Conservation (phyloP, 2,888 invertebrate genomes). For the Erebia aethiops region DNA sequence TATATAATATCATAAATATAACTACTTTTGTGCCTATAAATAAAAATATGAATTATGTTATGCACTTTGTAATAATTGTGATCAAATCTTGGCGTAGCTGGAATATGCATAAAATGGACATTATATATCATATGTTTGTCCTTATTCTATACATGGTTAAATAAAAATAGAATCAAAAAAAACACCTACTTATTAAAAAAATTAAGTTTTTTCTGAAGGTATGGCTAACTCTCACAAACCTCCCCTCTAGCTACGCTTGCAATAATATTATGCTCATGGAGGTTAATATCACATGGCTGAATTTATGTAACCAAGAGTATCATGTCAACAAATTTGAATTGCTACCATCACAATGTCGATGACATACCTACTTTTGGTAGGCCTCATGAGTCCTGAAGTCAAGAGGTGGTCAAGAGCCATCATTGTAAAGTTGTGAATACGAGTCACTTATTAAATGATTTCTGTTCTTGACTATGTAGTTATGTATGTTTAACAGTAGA, state of each 20-base stretch:
- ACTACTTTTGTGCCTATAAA: slow-evolving; percentile 77
- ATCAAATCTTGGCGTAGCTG: slow-evolving; percentile 16
- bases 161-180: not conserved
- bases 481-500: slow-evolving; percentile 56
- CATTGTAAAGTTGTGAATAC: slow-evolving; percentile 68
- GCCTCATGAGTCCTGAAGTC: slow-evolving; percentile 38
- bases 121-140: not conserved
- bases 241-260: not conserved
- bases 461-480: slow-evolving; percentile 64
- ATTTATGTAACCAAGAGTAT: too few relatives aligned
- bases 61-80: slow-evolving; percentile 48
- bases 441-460: slow-evolving; percentile 57
- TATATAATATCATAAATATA: slow-evolving; percentile 58
- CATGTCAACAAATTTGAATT: too few relatives aligned
- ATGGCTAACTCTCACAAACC: not conserved
- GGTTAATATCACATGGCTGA: too few relatives aligned
- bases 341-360: too few relatives aligned
- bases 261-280: too few relatives aligned
- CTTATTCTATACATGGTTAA: not conserved
- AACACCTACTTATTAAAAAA: too few relatives aligned
- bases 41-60: slow-evolving; percentile 68
- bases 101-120: not conserved
- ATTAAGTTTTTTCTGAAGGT: not conserved
- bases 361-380: slow-evolving; percentile 29
- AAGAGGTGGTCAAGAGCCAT: too few relatives aligned